Percentiles rank a stretch among this genome's conserved stretches.
phyloP scores from a whole-genome alignment of 2,113 vertebrate species.

The Eublepharis macularius region DNA sequence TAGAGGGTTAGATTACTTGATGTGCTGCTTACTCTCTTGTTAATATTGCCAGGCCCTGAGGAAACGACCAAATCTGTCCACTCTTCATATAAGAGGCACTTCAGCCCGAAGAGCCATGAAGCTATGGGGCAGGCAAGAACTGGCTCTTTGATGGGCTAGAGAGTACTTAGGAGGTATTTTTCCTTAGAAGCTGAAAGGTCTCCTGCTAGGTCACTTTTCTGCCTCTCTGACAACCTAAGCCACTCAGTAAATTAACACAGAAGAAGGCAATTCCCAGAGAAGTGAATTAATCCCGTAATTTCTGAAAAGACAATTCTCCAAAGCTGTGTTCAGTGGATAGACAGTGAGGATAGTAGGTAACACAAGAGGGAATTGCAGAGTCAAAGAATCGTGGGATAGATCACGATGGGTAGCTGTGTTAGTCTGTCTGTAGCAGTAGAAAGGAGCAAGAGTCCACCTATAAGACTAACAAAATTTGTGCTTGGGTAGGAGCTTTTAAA shows the following conservation, averaged over 20 bases:
- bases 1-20: neutral
- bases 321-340: neutral
- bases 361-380: no score
- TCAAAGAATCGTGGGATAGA: no score
- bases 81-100: no score
- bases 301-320: neutral
- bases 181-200: neutral
- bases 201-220: neutral
- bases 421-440: no score
- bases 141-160: neutral
- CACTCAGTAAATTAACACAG: neutral
- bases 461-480: no score
- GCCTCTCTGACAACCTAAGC: neutral
- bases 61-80: neutral
- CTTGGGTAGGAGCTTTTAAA: no score
- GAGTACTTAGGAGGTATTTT: neutral
- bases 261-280: neutral
- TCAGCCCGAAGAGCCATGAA: neutral
- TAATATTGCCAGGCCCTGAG: neutral
- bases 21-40: neutral
- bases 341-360: neutral
- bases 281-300: neutral
- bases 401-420: no score
- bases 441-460: no score
- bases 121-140: no score